phyloP scores from a whole-genome alignment of 2,797 vertebrate species.

The Chaenodraco wilsoni region DNA sequence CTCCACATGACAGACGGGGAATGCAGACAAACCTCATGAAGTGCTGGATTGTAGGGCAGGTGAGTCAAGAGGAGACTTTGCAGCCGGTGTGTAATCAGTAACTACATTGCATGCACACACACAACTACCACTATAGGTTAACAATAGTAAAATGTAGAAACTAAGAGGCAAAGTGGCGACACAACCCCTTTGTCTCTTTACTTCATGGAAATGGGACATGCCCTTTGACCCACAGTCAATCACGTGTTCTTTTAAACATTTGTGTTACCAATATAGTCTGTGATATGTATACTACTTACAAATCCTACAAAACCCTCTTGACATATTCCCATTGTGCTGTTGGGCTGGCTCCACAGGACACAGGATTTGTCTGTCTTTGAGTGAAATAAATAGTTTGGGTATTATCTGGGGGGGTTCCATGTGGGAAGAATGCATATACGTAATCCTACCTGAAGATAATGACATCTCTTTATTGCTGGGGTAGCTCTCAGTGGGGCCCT shows the following conservation, averaged over 20 bases:
- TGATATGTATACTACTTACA: not conserved
- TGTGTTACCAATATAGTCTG: not conserved
- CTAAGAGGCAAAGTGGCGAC: not conserved
- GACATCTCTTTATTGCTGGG: constrained; percentile 10
- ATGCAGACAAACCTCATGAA: constrained; percentile 62
- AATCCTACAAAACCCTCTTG: constrained; percentile 3
- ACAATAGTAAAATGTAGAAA: constrained; percentile 21
- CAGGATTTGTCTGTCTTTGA: not conserved
- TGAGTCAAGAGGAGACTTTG: constrained; percentile 31
- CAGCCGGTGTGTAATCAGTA: constrained; percentile 46
- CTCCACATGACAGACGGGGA: constrained; percentile 41
- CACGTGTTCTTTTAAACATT: constrained; percentile 19
- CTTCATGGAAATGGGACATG: constrained; percentile 15
- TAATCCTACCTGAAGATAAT: constrained; percentile 10
- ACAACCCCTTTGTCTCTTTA: constrained; percentile 3
- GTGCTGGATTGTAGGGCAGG: constrained; percentile 33
- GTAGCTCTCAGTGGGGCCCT: not conserved
- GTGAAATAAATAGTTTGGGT: not conserved
- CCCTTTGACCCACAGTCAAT: constrained; percentile 16
- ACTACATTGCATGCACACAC: constrained; percentile 24
- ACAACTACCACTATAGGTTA: constrained; percentile 8
- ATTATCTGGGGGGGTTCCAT: not conserved
- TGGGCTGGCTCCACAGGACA: not conserved
- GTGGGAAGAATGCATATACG: not conserved
- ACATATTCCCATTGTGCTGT: not conserved